Evolutionary conservation across 2,113 vertebrate species (phyloP), one percentile per base, ranked within the genome.

Genomic region (Cercocebus atys): DNA sequence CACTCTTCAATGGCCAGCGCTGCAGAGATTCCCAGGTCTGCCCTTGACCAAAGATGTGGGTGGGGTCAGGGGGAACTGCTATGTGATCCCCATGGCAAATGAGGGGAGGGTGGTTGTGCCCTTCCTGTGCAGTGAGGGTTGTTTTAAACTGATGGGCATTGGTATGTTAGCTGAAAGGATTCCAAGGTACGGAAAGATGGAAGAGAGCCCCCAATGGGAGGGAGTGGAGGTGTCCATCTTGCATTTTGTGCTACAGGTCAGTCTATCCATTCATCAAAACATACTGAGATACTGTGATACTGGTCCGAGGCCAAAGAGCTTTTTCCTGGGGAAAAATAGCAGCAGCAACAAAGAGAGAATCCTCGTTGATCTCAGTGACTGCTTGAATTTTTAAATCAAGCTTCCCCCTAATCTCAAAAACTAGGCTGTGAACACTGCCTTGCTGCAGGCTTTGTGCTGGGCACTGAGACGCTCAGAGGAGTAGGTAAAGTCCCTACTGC

Each of bases 311-410:
- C 27, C 27, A 59, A 79, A 55, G 32, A 66, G 20, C 32, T 78
- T 95, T 43, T 35, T 88, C 23, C 73, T 85, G 25, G 7, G 27
- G 27, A 3, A n/a, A 16, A 22, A 22, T 0, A 13, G 18, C 20
- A 11, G 10, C 22, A 43, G 22, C 23, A 75, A 76, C 40, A 8
- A 23, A 32, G 3, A 50, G 52, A 86, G n/a, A 75, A n/a, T 32
- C 38, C 30, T 52, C 43, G 35, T 23, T 84, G 27, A 35, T 22
- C 11, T 76, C 38, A 93, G 6, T 27, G 47, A 27, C 18, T 17
- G 18, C 32, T 50, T 75, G 64, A 50, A 40, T 92, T 94, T 30
- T 89, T 52, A 92, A 47, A 38, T n/a, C 79, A 83, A 43, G 70
- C 32, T 45, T 38, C 47, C 47, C 18, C 3, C 0, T 3, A 43